These are phyloP conservation scores for Orbicella faveolata DNA, from an alignment of 64 coral and sea anemone species.

Conservation along the genomic window DNA sequence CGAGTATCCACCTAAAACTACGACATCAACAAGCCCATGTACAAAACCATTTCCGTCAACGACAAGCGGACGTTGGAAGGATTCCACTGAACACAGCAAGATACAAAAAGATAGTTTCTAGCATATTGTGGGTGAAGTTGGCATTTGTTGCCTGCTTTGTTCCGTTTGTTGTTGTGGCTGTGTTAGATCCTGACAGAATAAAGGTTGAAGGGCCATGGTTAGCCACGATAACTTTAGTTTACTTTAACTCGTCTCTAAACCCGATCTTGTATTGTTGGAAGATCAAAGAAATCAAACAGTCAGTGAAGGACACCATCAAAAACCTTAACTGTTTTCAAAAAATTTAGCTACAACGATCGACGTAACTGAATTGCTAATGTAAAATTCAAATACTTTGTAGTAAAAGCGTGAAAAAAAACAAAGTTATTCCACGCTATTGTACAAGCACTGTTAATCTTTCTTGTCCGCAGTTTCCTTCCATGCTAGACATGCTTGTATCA, in stretches of 20 bases:
- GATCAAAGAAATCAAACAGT: not conserved
- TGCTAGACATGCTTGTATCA: too few species aligned
- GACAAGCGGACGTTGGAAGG: not conserved
- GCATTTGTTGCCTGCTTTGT: not conserved
- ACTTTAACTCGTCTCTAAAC: not conserved
- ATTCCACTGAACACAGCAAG: not conserved
- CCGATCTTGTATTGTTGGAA: not conserved
- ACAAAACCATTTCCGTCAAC: not conserved
- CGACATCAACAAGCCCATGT: not conserved
- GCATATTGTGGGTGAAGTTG: not conserved
- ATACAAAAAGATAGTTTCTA: conserved; percentile 8
- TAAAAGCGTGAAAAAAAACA: not conserved
- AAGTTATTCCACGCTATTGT: too few species aligned
- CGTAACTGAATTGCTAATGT: not conserved
- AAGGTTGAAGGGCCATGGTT: not conserved
- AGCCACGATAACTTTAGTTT: not conserved
- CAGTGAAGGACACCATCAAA: not conserved
- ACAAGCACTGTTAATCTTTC: too few species aligned
- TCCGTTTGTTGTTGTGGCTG: not conserved
- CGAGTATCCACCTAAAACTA: not conserved
- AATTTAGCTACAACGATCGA: not conserved
- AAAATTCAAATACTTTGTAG: not conserved
- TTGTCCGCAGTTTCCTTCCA: too few species aligned
- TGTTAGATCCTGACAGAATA: not conserved
- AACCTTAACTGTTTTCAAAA: not conserved